These are phyloP conservation scores for Peromyscus californicus DNA, from an alignment of 2,113 vertebrate species.

Conservation along the genomic window DNA sequence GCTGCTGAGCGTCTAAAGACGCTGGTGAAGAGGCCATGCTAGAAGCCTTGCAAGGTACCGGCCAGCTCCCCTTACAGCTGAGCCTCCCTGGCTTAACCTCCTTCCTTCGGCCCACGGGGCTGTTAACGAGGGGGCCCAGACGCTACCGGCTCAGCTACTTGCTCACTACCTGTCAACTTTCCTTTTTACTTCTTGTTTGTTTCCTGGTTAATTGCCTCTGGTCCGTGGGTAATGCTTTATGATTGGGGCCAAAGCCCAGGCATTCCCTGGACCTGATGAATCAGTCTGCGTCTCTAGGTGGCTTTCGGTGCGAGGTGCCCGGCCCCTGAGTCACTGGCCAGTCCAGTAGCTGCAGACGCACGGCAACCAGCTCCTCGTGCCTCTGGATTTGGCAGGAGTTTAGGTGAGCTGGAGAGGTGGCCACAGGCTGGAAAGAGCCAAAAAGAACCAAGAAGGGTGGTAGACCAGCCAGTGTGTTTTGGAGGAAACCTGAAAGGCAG, in stretches of 20 bases:
- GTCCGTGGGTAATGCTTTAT: conserved; percentile 70
- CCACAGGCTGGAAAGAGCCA: not conserved
- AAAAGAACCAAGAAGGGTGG: not conserved
- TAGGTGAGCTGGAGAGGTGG: conserved; percentile 10
- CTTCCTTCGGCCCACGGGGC: not conserved
- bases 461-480: not conserved
- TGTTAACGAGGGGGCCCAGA: not conserved
- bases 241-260: conserved; percentile 70
- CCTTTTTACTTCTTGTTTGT: conserved; percentile 76
- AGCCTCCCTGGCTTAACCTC: not conserved
- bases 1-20: not conserved
- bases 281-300: conserved; percentile 61
- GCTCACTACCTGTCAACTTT: conserved; percentile 57
- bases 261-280: conserved; percentile 63
- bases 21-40: not conserved
- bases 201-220: conserved; percentile 62
- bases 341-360: not conserved
- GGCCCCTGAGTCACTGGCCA: conserved; percentile 62
- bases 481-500: conserved; percentile 54
- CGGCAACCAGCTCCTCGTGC: not conserved
- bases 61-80: not conserved
- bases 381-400: conserved; percentile 40
- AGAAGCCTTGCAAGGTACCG: not conserved
- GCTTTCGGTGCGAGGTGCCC: conserved; percentile 30
- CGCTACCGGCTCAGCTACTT: not conserved